Percentiles rank a stretch among this genome's conserved stretches.
These are phyloP conservation scores for Rousettus madagascariensis DNA, from an alignment of 2,797 vertebrate species.

Conservation along the genomic window DNA sequence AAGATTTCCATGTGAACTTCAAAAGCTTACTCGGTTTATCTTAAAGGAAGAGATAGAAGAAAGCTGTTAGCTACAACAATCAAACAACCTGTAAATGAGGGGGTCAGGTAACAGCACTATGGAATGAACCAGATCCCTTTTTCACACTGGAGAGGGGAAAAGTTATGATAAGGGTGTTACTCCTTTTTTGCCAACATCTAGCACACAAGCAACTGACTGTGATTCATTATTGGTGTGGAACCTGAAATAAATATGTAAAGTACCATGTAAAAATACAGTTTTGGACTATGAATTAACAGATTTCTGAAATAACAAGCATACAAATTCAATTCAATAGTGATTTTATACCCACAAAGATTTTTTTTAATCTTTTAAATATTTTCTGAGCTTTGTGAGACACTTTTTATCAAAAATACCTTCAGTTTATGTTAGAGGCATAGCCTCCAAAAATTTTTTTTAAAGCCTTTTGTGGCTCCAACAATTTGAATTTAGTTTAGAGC, in stretches of 20 bases:
- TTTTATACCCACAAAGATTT: neutral
- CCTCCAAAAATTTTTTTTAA: too few species aligned
- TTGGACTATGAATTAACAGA: neutral
- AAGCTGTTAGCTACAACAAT: neutral
- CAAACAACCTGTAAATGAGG: neutral
- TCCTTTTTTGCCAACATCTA: neutral
- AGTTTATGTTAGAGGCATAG: neutral
- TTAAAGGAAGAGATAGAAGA: neutral
- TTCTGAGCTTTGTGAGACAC: neutral
- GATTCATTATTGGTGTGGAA: neutral
- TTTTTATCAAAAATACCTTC: neutral
- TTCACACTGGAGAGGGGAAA: neutral
- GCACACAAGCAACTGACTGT: neutral
- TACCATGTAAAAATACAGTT: neutral
- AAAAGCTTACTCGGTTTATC: neutral
- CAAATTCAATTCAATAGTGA: neutral
- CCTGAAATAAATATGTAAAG: neutral
- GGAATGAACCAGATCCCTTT: neutral
- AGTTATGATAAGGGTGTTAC: neutral
- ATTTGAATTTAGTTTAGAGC: neutral
- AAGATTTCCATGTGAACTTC: neutral
- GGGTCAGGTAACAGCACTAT: too few species aligned
- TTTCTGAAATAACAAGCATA: neutral
- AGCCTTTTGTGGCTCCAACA: neutral
- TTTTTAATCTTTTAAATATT: neutral